phyloP scores from a whole-genome alignment of 2,888 invertebrate species.

The Atrina japonica region DNA sequence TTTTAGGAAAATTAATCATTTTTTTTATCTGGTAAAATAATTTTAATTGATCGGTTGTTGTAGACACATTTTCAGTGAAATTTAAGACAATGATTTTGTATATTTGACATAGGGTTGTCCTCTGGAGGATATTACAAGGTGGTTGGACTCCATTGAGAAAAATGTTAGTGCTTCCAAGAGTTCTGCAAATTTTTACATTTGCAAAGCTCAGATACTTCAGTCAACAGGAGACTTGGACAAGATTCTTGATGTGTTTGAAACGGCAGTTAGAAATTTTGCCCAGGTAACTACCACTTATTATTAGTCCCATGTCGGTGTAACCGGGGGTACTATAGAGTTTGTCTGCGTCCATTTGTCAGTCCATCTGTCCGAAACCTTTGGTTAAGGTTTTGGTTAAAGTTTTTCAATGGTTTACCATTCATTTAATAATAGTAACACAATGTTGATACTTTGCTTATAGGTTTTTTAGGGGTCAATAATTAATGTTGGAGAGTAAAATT shows the following conservation, averaged over 20 bases:
- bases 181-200: constrained; percentile 68
- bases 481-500: too few species aligned
- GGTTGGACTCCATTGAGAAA: constrained; percentile 67
- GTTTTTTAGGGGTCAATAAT: too few species aligned
- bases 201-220: constrained; percentile 66
- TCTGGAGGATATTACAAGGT: constrained; percentile 59
- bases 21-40: too few species aligned
- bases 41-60: too few species aligned
- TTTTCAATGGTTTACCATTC: too few species aligned
- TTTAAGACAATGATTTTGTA: too few species aligned
- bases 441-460: too few species aligned
- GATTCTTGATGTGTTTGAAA: constrained; percentile 67
- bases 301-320: neutral
- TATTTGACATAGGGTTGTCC: constrained; percentile 76
- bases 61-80: too few species aligned
- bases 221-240: constrained; percentile 55
- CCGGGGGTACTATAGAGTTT: neutral
- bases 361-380: neutral
- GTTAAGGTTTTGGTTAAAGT: too few species aligned
- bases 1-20: too few species aligned
- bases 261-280: constrained; percentile 67
- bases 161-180: constrained; percentile 56
- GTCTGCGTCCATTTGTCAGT: too few species aligned
- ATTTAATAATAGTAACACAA: neutral
- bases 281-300: constrained; percentile 53